Evolutionary conservation across 1,140 invertebrate species (phyloP).

Genomic region (Megathymus violae): DNA sequence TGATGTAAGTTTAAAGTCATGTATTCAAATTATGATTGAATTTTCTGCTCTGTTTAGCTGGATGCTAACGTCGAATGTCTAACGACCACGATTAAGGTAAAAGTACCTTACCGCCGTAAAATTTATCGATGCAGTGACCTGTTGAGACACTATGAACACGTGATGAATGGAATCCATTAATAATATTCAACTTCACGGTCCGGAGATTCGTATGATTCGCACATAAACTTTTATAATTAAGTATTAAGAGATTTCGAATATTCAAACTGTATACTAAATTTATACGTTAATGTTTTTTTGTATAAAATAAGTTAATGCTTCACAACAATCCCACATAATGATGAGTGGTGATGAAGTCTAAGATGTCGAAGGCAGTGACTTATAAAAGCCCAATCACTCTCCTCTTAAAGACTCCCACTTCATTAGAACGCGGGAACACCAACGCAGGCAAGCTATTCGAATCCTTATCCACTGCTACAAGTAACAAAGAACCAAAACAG

Average conservation of each 20-base stretch:
- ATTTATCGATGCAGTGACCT: conserved; percentile 42
- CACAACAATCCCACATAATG: too few relatives aligned
- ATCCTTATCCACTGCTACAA: too few relatives aligned
- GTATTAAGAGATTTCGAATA: conserved; percentile 12
- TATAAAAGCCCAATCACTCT: too few relatives aligned
- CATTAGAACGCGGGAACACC: too few relatives aligned
- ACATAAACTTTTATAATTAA: conserved; percentile 47
- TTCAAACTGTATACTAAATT: conserved; percentile 3
- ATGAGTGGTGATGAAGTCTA: too few relatives aligned
- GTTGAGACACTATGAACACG: conserved; percentile 48
- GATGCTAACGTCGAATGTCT: background rate
- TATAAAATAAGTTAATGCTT: too few relatives aligned
- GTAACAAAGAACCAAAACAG: too few relatives aligned
- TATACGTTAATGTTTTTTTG: background rate
- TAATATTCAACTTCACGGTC: conserved; percentile 75
- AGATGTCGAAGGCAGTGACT: too few relatives aligned
- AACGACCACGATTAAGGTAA: conserved; percentile 33
- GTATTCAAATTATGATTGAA: conserved; percentile 1
- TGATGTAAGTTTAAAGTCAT: too few relatives aligned
- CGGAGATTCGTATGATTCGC: conserved; percentile 53
- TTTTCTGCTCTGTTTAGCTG: conserved; percentile 25
- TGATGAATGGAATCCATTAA: conserved; percentile 56
- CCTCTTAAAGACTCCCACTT: too few relatives aligned
- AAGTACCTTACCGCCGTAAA: conserved; percentile 35
- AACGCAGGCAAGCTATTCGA: too few relatives aligned